Evolutionary conservation across 2,888 invertebrate genomes (phyloP).

Genomic region (Biston betularia): DNA sequence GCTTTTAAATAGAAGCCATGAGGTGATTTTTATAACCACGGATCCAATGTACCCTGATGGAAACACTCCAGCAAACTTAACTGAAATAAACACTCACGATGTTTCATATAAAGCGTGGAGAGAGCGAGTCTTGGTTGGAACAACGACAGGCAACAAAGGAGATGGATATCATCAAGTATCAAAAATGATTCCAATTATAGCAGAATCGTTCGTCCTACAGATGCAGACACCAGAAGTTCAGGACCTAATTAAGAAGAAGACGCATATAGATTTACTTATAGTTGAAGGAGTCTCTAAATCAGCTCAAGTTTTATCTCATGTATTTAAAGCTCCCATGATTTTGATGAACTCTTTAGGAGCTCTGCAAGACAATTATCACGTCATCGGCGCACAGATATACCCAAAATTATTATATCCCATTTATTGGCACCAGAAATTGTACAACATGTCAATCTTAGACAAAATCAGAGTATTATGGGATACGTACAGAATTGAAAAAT

Average conservation of each 20-base stretch:
- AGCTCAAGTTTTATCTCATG: constrained; percentile 46
- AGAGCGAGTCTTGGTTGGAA: constrained; percentile 2
- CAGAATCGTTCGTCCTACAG: constrained; percentile 46
- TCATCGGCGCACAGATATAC: constrained; percentile 45
- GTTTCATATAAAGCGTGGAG: constrained; percentile 11
- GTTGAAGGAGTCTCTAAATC: constrained; percentile 48
- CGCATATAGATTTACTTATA: constrained; percentile 55
- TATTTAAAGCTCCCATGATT: constrained; percentile 56
- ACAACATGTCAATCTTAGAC: constrained; percentile 39
- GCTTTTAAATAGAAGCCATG: constrained; percentile 58
- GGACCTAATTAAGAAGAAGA: constrained; percentile 44
- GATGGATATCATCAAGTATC: constrained; percentile 32
- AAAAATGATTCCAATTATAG: constrained; percentile 10
- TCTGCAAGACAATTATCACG: constrained; percentile 36
- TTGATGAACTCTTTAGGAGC: constrained; percentile 55
- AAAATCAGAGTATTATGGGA: constrained; percentile 40
- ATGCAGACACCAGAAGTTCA: constrained; percentile 46
- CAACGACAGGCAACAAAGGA: constrained; percentile 30
- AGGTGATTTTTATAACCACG: constrained; percentile 66
- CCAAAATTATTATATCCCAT: constrained; percentile 46
- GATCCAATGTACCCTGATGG: constrained; percentile 54
- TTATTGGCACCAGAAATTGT: constrained; percentile 19
- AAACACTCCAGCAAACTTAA: constrained; percentile 49
- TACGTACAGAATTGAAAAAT: constrained; percentile 1
- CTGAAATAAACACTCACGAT: constrained; percentile 28